These are phyloP conservation scores for Clarias platycephalus DNA, from an alignment of 2,797 vertebrate genomes.

Conservation along the genomic window DNA sequence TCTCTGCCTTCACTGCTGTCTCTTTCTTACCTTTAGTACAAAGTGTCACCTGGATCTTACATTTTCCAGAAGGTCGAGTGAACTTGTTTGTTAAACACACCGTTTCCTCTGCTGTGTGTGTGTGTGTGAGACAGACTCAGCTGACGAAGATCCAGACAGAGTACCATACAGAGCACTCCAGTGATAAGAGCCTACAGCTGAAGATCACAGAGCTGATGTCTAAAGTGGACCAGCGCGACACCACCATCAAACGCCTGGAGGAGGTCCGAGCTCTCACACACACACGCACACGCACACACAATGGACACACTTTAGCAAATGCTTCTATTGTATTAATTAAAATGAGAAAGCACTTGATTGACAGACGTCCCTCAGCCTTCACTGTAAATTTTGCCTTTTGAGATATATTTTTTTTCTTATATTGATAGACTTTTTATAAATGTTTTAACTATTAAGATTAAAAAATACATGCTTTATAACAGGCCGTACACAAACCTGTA, in stretches of 20 bases:
- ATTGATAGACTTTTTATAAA: no score
- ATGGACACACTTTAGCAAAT: not conserved
- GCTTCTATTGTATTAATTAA: no score
- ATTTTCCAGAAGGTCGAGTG: not conserved
- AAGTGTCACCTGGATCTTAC: not conserved
- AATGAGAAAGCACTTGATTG: no score
- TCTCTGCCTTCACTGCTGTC: not conserved
- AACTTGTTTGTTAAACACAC: not conserved
- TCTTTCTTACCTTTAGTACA: not conserved
- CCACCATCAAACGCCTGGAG: conserved; percentile 82
- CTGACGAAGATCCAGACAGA: conserved; percentile 81
- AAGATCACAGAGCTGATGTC: conserved; percentile 81
- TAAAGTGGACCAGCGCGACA: conserved; percentile 82
- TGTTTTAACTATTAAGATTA: no score
- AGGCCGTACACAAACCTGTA: no score
- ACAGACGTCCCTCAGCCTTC: no score
- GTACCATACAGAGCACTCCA: conserved; percentile 69
- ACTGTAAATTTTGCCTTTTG: no score
- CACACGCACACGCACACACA: not conserved
- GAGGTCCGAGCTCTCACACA: conserved; percentile 72
- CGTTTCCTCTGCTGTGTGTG: not conserved
- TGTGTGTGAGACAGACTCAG: conserved; percentile 68
- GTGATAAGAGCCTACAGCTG: conserved; percentile 81
- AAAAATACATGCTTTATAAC: no score
- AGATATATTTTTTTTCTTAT: no score